These are phyloP conservation scores for Odontesthes bonariensis DNA, from an alignment of 2,113 vertebrate genomes.

Conservation along the genomic window DNA sequence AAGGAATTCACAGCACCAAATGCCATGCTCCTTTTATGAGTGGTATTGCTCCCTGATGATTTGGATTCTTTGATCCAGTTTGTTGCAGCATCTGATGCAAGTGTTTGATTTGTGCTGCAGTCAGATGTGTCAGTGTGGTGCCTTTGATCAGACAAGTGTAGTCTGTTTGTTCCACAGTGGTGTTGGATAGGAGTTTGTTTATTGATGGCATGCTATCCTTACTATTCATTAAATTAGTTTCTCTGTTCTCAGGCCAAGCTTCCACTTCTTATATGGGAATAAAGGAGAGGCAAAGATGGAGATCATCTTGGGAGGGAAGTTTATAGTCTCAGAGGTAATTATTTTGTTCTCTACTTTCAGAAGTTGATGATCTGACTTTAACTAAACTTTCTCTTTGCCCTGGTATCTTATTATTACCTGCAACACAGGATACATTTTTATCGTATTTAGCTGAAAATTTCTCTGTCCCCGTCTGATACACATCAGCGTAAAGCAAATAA, in stretches of 20 bases:
- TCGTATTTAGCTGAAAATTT: neutral
- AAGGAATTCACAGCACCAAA: neutral
- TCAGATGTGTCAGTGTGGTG: neutral
- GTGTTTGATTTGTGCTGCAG: neutral
- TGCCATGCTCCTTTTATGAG: neutral
- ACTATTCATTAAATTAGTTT: neutral
- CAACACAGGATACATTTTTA: neutral
- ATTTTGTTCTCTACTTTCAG: neutral
- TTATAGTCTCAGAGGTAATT: neutral
- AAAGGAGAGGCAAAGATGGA: neutral
- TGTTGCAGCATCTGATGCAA: conserved; percentile 8
- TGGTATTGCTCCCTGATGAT: neutral
- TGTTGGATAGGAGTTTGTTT: conserved; percentile 20
- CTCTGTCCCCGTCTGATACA: neutral
- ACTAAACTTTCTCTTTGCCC: neutral
- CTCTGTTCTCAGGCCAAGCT: conserved; percentile 11
- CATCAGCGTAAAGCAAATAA: neutral
- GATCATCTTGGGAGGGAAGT: conserved; percentile 10
- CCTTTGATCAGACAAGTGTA: conserved; percentile 18
- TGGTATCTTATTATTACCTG: neutral
- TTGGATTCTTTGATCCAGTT: conserved; percentile 20
- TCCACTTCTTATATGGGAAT: neutral
- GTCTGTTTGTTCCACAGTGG: neutral
- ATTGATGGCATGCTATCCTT: neutral
- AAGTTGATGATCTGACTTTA: neutral